Evolutionary conservation across 2,797 vertebrate species (phyloP).

Genomic region (Gymnothorax reevesii): DNA sequence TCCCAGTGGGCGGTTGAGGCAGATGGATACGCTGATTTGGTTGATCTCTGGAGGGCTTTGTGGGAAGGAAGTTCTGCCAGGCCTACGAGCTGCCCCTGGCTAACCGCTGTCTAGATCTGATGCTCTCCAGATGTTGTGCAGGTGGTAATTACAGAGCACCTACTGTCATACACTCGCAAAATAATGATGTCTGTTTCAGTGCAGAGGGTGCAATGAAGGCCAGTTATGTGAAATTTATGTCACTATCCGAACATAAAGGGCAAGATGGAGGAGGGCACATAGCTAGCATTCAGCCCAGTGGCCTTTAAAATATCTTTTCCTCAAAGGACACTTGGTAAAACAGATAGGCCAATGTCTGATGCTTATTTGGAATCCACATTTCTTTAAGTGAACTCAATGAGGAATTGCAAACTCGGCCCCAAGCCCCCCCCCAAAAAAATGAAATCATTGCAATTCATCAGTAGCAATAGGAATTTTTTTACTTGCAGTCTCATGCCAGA

Average conservation of each 20-base stretch:
- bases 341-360: background rate
- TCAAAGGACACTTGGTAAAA: background rate
- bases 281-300: background rate
- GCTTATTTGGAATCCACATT: background rate
- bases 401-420: background rate
- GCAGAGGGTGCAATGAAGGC: conserved; percentile 5
- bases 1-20: background rate
- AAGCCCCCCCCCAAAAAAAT: background rate
- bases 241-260: background rate
- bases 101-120: background rate
- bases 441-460: background rate
- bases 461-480: background rate
- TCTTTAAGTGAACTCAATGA: background rate
- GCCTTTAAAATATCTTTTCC: background rate
- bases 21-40: background rate
- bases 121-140: background rate
- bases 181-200: conserved; percentile 1
- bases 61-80: background rate
- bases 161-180: conserved; percentile 1
- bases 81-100: background rate
- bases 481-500: background rate
- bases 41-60: background rate
- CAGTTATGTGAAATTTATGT: conserved; percentile 5
- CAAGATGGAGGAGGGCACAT: background rate
- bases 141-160: background rate